phyloP scores from a whole-genome alignment of 2,797 vertebrate species.

The Vespertilio murinus region DNA sequence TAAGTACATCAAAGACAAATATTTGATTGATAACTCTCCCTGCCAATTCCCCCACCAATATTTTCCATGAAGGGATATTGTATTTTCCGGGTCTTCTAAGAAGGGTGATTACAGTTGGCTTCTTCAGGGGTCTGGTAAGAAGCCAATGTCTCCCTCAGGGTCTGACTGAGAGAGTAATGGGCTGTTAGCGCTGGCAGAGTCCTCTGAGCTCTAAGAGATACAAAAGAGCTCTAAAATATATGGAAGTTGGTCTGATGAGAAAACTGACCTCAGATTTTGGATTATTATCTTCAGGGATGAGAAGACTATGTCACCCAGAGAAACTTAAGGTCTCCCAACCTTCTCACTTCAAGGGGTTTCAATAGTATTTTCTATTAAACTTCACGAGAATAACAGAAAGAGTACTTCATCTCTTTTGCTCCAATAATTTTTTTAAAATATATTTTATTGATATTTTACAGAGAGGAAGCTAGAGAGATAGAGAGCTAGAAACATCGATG shows the following conservation, averaged over 20 bases:
- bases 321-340: neutral
- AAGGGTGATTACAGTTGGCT: neutral
- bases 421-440: neutral
- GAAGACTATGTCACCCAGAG: neutral
- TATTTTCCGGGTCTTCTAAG: neutral
- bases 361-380: constrained; percentile 21
- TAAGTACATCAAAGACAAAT: constrained; percentile 21
- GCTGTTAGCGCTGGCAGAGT: neutral
- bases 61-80: constrained; percentile 14
- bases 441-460: too few species aligned
- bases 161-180: neutral
- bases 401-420: neutral
- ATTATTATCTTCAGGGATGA: neutral
- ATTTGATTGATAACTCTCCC: constrained; percentile 33
- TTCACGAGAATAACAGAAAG: neutral
- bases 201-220: neutral
- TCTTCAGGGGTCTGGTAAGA: neutral
- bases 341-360: neutral
- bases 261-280: constrained; percentile 4
- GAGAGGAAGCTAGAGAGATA: too few species aligned
- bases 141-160: neutral
- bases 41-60: neutral
- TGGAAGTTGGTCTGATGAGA: neutral
- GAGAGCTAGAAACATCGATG: too few species aligned
- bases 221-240: constrained; percentile 16